Conservation (phyloP, 64 coral and sea anemone species). For the Exaiptasia diaphana region DNA sequence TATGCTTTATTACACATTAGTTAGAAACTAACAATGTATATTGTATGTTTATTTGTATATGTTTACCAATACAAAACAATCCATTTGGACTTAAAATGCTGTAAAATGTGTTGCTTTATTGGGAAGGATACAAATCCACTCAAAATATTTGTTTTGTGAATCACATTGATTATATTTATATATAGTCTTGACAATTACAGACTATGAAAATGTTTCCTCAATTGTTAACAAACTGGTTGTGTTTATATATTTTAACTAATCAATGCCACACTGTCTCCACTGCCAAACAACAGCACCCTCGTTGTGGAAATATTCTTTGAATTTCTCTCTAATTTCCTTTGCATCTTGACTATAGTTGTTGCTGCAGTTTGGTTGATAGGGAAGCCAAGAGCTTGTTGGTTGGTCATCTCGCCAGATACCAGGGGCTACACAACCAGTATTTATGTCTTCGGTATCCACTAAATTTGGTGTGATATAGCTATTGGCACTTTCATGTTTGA, state of each 20-base stretch:
- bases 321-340: conserved; percentile 38
- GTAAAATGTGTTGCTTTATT: too few species aligned
- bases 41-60: too few species aligned
- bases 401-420: conserved; percentile 49
- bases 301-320: conserved; percentile 33
- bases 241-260: background rate
- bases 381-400: background rate
- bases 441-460: conserved; percentile 13
- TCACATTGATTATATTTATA: too few species aligned
- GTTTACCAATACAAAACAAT: too few species aligned
- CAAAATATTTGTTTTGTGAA: too few species aligned
- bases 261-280: conserved; percentile 28
- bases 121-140: too few species aligned
- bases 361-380: background rate
- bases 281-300: conserved; percentile 41
- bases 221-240: too few species aligned
- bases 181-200: too few species aligned
- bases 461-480: background rate
- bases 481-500: conserved; percentile 8
- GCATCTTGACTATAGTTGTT: conserved; percentile 20
- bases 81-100: too few species aligned
- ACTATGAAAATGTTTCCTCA: too few species aligned
- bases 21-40: too few species aligned
- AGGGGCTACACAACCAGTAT: conserved; percentile 33
- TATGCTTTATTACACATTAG: too few species aligned